phyloP scores from a whole-genome alignment of 1,140 invertebrate genomes.

The Danaus melanippus region DNA sequence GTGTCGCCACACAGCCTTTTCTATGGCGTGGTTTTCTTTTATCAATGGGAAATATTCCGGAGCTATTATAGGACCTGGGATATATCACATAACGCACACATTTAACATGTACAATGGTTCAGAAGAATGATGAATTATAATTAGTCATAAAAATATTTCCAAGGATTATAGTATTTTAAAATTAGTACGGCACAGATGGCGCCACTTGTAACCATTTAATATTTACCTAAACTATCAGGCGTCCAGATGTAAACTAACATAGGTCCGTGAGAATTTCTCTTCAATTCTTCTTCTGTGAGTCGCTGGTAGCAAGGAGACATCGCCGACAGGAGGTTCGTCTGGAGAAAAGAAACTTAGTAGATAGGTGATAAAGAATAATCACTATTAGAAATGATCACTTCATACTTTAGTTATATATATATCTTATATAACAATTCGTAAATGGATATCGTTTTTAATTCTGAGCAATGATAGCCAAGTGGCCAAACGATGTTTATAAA shows the following conservation, averaged over 20 bases:
- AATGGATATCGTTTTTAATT: too few relatives aligned
- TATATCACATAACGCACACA: too few relatives aligned
- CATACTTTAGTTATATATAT: too few relatives aligned
- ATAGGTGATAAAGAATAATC: background rate
- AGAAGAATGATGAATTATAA: too few relatives aligned
- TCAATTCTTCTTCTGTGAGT: conserved; percentile 81
- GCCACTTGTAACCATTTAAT: background rate
- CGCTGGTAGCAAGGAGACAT: conserved; percentile 81
- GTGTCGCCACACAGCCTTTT: conserved; percentile 68
- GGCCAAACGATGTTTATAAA: too few relatives aligned
- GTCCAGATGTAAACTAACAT: conserved; percentile 86
- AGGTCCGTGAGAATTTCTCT: conserved; percentile 87
- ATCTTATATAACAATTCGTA: too few relatives aligned
- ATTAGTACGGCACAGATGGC: too few relatives aligned
- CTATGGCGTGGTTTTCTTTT: conserved; percentile 72
- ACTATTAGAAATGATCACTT: too few relatives aligned
- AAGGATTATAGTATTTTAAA: too few relatives aligned
- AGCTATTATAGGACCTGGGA: conserved; percentile 49
- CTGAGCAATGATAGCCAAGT: too few relatives aligned
- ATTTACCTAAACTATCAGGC: conserved; percentile 69
- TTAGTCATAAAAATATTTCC: too few relatives aligned
- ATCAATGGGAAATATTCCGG: conserved; percentile 81
- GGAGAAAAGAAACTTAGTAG: conserved; percentile 17
- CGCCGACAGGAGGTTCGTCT: conserved; percentile 80
- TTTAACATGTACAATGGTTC: too few relatives aligned